Evolutionary conservation across 2,113 vertebrate genomes (phyloP), one percentile per base, ranked within the genome.

Genomic region (Dendrocopos noguchii): DNA sequence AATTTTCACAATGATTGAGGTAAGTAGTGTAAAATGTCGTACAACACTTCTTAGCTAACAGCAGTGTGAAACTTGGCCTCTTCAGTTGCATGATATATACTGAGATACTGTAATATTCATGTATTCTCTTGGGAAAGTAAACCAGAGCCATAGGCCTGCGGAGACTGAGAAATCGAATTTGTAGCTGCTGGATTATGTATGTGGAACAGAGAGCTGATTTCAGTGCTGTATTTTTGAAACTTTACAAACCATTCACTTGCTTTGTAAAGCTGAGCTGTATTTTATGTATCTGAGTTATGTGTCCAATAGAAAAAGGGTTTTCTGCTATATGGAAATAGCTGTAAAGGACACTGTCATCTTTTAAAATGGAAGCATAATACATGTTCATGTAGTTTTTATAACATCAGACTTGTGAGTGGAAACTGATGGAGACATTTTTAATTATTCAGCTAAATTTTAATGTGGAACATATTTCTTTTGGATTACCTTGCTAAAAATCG

Each of bases 1-100:
- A 39, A 29, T 98, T 93, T 99, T 99, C 82, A 99, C 98, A 6
- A 84, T 99, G 21, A 27, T 98, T 71, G 99, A 99, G 98, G 99
- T 99, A 96, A 97, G 95, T 65, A 25, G 74, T 80, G 12, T 79
- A 44, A 80, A 79, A 90, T 79, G 46, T 25, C 44, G 55, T 8
- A 28, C 8, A 36, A 17, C 14, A 9, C 39, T 87, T 72, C 18
- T 47, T 91, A 27, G 24, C 57, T 42, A 36, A 47, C 8, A 93
- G 65, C 8, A 27, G 0, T 72, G 61, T 78, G 61, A 65, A 81
- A 46, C 50, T 72, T 87, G 36, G 67, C 61, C 13, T 67, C 5
- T 50, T 59, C 52, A 39, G 19, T 20, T 82, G 56, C 5, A 1
- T 64, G 57, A 19, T 39, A 1, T 16, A 4, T 44, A 9, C 31